phyloP scores from a whole-genome alignment of 1,140 invertebrate genomes.

The Samia ricini region DNA sequence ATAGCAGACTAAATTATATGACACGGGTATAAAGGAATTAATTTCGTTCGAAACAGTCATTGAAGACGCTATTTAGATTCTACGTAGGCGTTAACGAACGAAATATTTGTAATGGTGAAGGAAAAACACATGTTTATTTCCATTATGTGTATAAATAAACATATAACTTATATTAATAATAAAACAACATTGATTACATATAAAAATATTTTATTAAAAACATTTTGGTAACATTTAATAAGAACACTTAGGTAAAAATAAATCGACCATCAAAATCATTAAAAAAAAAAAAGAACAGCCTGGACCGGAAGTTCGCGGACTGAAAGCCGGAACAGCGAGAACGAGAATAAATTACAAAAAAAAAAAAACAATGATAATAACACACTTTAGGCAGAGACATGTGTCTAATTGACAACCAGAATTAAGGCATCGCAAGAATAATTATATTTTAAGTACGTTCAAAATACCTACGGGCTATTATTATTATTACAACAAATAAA shows the following conservation, averaged over 20 bases:
- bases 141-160: no score
- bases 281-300: slow-evolving; percentile 77
- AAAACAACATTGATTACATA: slow-evolving; percentile 70
- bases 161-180: slow-evolving; percentile 23
- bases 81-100: slow-evolving; percentile 5
- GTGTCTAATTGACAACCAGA: slow-evolving; percentile 80
- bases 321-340: slow-evolving; percentile 77
- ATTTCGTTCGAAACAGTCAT: slow-evolving; percentile 28
- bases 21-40: slow-evolving; percentile 23
- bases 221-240: slow-evolving; percentile 80
- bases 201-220: slow-evolving; percentile 81
- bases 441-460: slow-evolving; percentile 79
- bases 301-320: slow-evolving; percentile 78
- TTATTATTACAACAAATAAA: slow-evolving; percentile 78
- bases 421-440: slow-evolving; percentile 80
- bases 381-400: slow-evolving; percentile 77
- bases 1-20: slow-evolving; percentile 29
- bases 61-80: slow-evolving; percentile 6
- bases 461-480: slow-evolving; percentile 78
- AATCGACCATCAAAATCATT: slow-evolving; percentile 79
- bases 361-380: slow-evolving; percentile 77
- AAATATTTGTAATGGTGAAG: slow-evolving; percentile 1
- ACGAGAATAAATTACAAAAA: slow-evolving; percentile 76
- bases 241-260: slow-evolving; percentile 80
- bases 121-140: background rate